Conservation (phyloP, 2,113 vertebrate species). For the Leptobrachium leishanense region DNA sequence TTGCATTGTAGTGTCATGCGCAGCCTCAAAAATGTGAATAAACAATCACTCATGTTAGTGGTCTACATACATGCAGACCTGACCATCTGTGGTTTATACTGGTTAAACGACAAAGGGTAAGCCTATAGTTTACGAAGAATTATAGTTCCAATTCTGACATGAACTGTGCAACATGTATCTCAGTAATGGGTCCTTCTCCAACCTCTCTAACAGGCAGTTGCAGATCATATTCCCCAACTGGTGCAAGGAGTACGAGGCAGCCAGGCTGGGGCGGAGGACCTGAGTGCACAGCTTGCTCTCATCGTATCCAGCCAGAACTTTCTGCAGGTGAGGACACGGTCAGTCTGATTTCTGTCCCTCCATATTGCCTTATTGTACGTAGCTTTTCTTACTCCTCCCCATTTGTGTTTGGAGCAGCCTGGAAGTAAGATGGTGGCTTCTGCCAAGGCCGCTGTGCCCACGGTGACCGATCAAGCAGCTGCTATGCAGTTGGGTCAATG, state of each 20-base stretch:
- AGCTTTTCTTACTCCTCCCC: background rate
- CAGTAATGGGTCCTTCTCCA: no score
- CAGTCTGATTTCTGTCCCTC: background rate
- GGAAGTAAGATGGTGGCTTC: slow-evolving; percentile 97
- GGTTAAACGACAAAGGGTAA: no score
- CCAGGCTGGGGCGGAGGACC: slow-evolving; percentile 90
- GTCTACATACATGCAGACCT: no score
- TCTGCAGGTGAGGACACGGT: slow-evolving; percentile 77
- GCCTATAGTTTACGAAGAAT: no score
- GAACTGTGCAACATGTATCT: no score
- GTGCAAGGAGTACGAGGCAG: slow-evolving; percentile 95
- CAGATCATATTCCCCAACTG: slow-evolving; percentile 92
- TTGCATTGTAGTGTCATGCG: no score
- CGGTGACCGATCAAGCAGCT: slow-evolving; percentile 91
- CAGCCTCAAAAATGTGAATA: no score
- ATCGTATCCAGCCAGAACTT: slow-evolving; percentile 98
- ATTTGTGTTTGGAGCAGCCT: slow-evolving; percentile 67
- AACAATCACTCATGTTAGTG: no score
- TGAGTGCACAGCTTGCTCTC: slow-evolving; percentile 88
- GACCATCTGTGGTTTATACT: no score
- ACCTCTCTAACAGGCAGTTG: slow-evolving; percentile 75
- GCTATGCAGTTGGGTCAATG: slow-evolving; percentile 97
- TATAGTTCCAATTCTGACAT: no score
- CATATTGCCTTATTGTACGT: background rate
- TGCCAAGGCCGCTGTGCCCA: slow-evolving; percentile 93